Percentiles rank a stretch among this genome's conserved stretches.
phyloP scores from a whole-genome alignment of 2,113 vertebrate species.

The Megaptera novaeangliae region DNA sequence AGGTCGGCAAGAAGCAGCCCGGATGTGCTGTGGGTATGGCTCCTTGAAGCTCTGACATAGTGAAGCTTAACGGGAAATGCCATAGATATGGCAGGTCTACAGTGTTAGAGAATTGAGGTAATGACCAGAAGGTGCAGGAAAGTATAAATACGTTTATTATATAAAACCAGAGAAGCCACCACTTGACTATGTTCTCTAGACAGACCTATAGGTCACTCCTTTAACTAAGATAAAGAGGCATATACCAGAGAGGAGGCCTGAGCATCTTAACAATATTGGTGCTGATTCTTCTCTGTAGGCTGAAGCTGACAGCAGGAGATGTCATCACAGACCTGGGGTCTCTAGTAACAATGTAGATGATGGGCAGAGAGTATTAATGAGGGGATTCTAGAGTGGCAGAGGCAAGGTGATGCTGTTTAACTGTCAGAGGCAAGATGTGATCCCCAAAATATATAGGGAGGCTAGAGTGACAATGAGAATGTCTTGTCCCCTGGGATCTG shows the following conservation, averaged over 20 bases:
- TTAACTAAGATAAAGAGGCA: background rate
- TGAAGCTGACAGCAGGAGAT: background rate
- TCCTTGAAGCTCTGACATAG: background rate
- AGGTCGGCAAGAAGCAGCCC: background rate
- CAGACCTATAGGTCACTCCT: background rate
- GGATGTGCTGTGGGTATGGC: background rate
- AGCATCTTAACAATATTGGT: background rate
- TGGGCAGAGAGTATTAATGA: background rate
- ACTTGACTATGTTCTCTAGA: background rate
- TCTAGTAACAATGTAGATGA: background rate
- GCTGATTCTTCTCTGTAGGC: background rate
- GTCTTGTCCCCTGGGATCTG: background rate
- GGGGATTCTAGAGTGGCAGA: background rate
- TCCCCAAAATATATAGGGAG: background rate
- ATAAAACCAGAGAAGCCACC: background rate
- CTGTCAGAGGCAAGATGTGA: background rate
- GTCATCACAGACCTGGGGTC: background rate
- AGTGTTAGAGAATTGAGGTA: background rate
- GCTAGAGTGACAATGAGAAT: background rate
- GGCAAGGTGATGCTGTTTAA: background rate
- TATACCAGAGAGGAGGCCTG: background rate
- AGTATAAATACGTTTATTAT: background rate
- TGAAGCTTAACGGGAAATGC: background rate
- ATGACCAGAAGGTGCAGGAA: background rate
- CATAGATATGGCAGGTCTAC: background rate